These are phyloP conservation scores for Lethocerus indicus DNA, from an alignment of 1,140 invertebrate species.

Conservation along the genomic window DNA sequence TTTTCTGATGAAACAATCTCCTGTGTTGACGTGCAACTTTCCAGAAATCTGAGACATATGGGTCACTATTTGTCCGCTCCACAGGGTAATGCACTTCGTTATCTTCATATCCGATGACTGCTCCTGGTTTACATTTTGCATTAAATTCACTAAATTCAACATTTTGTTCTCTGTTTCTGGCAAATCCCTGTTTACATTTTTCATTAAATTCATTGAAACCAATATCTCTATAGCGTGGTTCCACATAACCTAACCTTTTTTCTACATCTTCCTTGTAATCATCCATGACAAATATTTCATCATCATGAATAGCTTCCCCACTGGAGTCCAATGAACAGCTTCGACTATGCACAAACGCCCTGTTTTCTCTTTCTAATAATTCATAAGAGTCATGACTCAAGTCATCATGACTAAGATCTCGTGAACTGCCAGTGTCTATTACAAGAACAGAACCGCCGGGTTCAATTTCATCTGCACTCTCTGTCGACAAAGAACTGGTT, in stretches of 20 bases:
- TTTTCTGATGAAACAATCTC: conserved; percentile 64
- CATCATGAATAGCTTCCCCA: conserved; percentile 35
- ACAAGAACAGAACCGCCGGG: conserved; percentile 19
- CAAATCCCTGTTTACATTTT: conserved; percentile 20
- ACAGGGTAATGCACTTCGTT: conserved; percentile 27
- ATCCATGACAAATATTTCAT: conserved; percentile 45
- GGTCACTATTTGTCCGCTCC: conserved; percentile 68
- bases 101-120: conserved; percentile 26
- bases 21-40: conserved; percentile 17
- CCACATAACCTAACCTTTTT: conserved; percentile 20
- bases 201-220: conserved; percentile 22
- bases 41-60: conserved; percentile 31
- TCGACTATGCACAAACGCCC: conserved; percentile 13
- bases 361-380: conserved; percentile 38
- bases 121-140: conserved; percentile 27
- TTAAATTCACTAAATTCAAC: conserved; percentile 27
- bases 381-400: conserved; percentile 79
- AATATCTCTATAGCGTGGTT: conserved; percentile 19
- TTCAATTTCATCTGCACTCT: conserved; percentile 35
- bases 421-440: conserved; percentile 18
- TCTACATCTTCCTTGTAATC: conserved; percentile 26
- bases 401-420: conserved; percentile 54
- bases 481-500: conserved; percentile 37
- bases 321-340: conserved; percentile 43
- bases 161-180: conserved; percentile 11